Base-by-base conservation (phyloP, 2,113 vertebrate species). In the Neodon shergylaensis region DNA sequence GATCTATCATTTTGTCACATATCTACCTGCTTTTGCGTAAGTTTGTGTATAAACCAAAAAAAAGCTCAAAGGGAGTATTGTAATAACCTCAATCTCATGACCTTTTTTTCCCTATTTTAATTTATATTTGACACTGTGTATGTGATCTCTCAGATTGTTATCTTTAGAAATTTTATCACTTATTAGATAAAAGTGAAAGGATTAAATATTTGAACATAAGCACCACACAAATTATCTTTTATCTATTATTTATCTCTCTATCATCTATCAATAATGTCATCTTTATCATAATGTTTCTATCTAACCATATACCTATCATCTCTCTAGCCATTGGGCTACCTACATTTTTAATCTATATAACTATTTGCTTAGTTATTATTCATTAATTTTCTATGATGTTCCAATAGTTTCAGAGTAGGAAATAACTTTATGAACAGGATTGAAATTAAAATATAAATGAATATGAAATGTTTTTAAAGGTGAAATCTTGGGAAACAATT, bases 401-500 rank as follows among this genome's bases (percentile, higher is more conserved):
- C 28, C 13, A 85, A 76, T 77, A 77, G 39, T 36, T 72, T 96
- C 90, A 81, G 77, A 94, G 24, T 70, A 28, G 28, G 11, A 88
- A 90, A 86, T 73, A 85, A 16, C 14, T 93, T 96, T 91, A 58
- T 88, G 13, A 26, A 21, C 65, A 91, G 39, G 28, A 12, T 70
- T 87, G 21, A 7, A 78, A 90, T 79, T 93, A 52, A 22, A 90
- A 74, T n/a, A 6, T 54, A 78, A 93, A 47, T 93, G 66, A 95
- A 76, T 70, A 19, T 70, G 86, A 92, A 65, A 24, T 68, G 10
- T 12, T 73, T 63, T 94, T 88, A 82, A 52, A 44, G 65, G 49
- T 72, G 19, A 91, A 70, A 4, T 81, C 94, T 90, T 94, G 73
- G 17, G 88, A 93, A 92, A 83, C 54, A 24, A 76, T 88, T 49